Evolutionary conservation across 2,888 invertebrate species (phyloP), one percentile per base, ranked within the genome.

Genomic region (Euphydryas editha): DNA sequence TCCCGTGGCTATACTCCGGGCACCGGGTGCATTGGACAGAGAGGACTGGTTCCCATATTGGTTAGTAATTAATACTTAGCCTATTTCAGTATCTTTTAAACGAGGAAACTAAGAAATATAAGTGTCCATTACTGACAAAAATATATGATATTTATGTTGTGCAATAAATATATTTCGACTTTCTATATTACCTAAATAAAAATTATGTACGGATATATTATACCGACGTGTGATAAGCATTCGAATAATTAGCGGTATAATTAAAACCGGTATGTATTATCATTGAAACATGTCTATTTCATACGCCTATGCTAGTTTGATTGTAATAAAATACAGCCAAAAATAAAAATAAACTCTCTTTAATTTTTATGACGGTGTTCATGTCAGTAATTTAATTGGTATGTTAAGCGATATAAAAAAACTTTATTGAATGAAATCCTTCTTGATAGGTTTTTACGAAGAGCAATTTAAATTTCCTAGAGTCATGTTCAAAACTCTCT

Each of bases 211-310:
- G 11, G 10, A 21, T 24, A 15, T 49, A 2, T n/a, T n/a, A n/a
- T n/a, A n/a, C n/a, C n/a, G n/a, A n/a, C n/a, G 8, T 20, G 11
- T 24, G 49, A 51, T 51, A 51, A 51, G 49, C 15, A 24, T 51
- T 51, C 15, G 15, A 7, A 24, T 51, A 51, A 51, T n/a, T 51
- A 51, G 21, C 15, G 0, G 24, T 51, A 11, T 51, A 7, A 24
- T 13, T 24, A 7, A n/a, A 51, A 51, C 49, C 21, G 49, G 49
- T 24, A n/a, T n/a, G n/a, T n/a, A 15, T 15, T 51, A 51, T 51
- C 24, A 51, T 51, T 24, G 30, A 51, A 47, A 47, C 20, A 15
- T 13, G 49, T 15, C 21, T 15, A 24, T 44, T n/a, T 44, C 6
- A n/a, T n/a, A 6, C 4, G 42, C 6, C n/a, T n/a, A 44, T 44